Evolutionary conservation across 2,113 vertebrate species (phyloP).

Genomic region (Ancistrus triradiatus): DNA sequence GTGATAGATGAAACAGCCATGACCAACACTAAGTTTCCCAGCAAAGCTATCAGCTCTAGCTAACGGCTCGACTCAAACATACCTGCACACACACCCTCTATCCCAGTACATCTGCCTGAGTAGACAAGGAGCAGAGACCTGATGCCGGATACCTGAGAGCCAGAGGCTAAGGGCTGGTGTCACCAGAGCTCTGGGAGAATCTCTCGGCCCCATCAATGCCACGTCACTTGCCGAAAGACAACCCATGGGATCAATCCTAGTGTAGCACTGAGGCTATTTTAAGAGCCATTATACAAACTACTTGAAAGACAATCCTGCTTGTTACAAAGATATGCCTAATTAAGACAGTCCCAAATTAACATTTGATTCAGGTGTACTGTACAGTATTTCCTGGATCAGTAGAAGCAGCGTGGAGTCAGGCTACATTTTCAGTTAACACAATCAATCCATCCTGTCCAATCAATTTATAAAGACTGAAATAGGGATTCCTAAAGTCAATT

Average conservation of each 20-base stretch:
- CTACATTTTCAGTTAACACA: too few relatives aligned
- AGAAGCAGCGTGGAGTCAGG: slow-evolving; percentile 12
- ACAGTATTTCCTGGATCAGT: not conserved
- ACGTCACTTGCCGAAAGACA: slow-evolving; percentile 28
- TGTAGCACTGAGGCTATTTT: slow-evolving; percentile 32
- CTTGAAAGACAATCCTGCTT: slow-evolving; percentile 21
- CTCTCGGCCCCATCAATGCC: slow-evolving; percentile 25
- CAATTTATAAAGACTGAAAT: too few relatives aligned
- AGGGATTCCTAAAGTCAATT: too few relatives aligned
- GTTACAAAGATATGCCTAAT: slow-evolving; percentile 27
- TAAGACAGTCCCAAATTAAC: not conserved
- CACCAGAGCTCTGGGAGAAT: slow-evolving; percentile 36
- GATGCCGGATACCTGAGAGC: slow-evolving; percentile 34
- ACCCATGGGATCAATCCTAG: slow-evolving; percentile 19
- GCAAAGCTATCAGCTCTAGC: not conserved
- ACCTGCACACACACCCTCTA: not conserved
- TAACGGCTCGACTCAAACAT: not conserved
- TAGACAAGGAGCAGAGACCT: slow-evolving; percentile 24
- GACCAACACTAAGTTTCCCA: not conserved
- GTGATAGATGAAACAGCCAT: slow-evolving; percentile 8
- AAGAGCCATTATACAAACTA: slow-evolving; percentile 33
- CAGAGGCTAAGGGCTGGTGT: slow-evolving; percentile 11
- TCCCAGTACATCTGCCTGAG: slow-evolving; percentile 2
- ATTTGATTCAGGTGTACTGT: too few relatives aligned
- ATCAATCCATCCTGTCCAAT: too few relatives aligned